phyloP scores from a whole-genome alignment of 2,113 vertebrate genomes.

The Eulacestoma nigropectus region DNA sequence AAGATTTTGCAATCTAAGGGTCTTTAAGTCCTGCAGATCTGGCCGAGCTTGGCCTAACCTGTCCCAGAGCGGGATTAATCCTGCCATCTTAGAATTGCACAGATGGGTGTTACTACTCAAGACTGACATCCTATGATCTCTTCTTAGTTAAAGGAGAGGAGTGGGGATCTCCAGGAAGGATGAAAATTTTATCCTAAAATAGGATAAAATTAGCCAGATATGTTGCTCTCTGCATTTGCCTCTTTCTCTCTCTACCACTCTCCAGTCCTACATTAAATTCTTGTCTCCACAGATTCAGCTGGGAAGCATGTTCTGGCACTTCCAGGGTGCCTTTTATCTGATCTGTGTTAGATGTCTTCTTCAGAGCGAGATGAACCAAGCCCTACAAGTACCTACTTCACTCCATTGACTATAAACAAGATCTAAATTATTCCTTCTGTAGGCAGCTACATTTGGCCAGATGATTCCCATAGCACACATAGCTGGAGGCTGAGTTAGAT shows the following conservation, averaged over 20 bases:
- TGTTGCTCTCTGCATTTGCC: background rate
- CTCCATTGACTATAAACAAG: background rate
- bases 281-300: background rate
- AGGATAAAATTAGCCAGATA: background rate
- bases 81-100: background rate
- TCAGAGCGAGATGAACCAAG: background rate
- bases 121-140: background rate
- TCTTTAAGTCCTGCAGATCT: background rate
- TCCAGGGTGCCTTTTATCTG: background rate
- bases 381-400: background rate
- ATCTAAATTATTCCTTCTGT: background rate
- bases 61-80: background rate
- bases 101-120: background rate
- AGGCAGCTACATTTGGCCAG: background rate
- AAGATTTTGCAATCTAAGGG: background rate
- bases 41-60: background rate
- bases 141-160: background rate
- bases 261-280: background rate
- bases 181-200: background rate
- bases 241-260: background rate
- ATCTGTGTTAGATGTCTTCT: background rate
- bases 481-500: slow-evolving; percentile 9
- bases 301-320: background rate
- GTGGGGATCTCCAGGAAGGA: background rate
- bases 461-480: background rate